phyloP scores from a whole-genome alignment of 2,888 invertebrate genomes.

The Helicoverpa assulta region DNA sequence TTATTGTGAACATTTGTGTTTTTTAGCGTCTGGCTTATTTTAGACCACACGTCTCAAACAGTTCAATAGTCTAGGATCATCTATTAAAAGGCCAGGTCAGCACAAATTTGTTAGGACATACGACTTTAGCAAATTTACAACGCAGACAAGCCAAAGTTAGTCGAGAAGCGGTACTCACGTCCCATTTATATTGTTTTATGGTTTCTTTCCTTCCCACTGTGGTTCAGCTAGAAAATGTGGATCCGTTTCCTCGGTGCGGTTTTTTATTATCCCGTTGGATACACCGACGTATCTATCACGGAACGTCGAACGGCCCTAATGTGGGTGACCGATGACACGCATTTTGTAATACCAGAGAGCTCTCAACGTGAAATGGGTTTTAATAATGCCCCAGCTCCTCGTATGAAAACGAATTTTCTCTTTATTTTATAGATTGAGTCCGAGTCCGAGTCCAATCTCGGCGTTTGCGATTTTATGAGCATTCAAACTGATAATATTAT shows the following conservation, averaged over 20 bases:
- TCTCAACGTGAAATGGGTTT: conserved; percentile 62
- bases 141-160: conserved; percentile 72
- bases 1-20: too few relatives aligned
- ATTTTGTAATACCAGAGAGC: conserved; percentile 60
- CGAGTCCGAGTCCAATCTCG: conserved; percentile 33
- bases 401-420: conserved; percentile 44
- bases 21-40: not conserved
- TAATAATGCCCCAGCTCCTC: conserved; percentile 51
- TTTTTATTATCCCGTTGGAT: conserved; percentile 74
- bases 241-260: conserved; percentile 73
- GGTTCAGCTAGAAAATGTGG: conserved; percentile 78
- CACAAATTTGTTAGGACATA: conserved; percentile 68
- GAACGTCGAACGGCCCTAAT: conserved; percentile 56
- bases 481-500: conserved; percentile 22
- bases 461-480: conserved; percentile 43
- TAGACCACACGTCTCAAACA: conserved; percentile 30
- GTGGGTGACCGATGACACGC: conserved; percentile 67
- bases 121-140: conserved; percentile 73
- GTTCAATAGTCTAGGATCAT: conserved; percentile 48
- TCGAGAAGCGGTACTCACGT: conserved; percentile 76
- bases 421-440: conserved; percentile 54
- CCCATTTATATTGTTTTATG: conserved; percentile 88
- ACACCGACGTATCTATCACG: conserved; percentile 63
- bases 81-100: conserved; percentile 59
- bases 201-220: conserved; percentile 80